A percentile compares a stretch with the other conserved stretches of the same genome.
These are phyloP conservation scores for Lophochroa leadbeateri DNA, from an alignment of 2,113 vertebrate genomes.

Conservation along the genomic window DNA sequence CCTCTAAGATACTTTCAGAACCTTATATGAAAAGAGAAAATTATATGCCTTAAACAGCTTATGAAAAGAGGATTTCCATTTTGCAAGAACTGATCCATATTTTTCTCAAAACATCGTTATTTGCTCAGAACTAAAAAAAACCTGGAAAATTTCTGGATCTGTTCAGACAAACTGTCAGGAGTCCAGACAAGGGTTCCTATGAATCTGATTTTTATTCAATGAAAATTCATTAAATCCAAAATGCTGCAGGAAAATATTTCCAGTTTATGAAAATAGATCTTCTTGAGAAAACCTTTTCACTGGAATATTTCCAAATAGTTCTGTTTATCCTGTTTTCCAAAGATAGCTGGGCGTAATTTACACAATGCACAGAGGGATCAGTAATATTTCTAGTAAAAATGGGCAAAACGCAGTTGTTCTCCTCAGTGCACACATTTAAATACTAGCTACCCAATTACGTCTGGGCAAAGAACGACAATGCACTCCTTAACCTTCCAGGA, in stretches of 20 bases:
- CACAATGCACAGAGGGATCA: background rate
- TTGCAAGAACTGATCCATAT: background rate
- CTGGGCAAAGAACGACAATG: background rate
- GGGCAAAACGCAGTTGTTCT: background rate
- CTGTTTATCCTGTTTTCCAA: background rate
- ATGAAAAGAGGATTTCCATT: background rate
- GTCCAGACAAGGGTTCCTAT: background rate
- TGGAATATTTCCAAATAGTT: background rate
- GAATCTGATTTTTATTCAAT: background rate
- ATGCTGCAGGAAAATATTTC: background rate
- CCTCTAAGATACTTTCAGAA: background rate
- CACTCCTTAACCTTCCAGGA: background rate
- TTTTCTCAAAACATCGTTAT: background rate
- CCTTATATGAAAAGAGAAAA: background rate
- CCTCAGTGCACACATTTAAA: background rate
- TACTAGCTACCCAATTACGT: background rate
- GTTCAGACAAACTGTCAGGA: background rate
- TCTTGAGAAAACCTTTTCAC: background rate
- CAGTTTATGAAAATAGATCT: background rate
- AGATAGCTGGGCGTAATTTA: background rate
- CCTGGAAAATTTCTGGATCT: background rate
- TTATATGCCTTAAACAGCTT: background rate
- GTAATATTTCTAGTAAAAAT: background rate
- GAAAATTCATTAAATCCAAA: background rate
- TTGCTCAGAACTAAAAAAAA: background rate